A percentile compares a stretch with the other conserved stretches of the same genome.
phyloP scores from a whole-genome alignment of 1,140 invertebrate species.

The Meteorus sp. region DNA sequence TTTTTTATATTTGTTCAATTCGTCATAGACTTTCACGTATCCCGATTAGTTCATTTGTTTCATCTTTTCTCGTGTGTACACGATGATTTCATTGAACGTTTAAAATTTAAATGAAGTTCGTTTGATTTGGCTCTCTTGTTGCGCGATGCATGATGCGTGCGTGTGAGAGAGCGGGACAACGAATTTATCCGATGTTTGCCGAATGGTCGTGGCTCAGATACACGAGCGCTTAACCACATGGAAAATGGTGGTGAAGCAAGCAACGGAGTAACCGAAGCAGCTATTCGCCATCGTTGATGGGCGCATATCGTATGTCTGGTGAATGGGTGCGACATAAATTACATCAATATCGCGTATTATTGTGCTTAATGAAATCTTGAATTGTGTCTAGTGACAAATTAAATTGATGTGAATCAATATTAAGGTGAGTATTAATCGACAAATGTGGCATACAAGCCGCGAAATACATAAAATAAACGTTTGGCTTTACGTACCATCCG shows the following conservation, averaged over 20 bases:
- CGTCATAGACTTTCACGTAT: too few relatives aligned
- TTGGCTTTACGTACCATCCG: slow-evolving; percentile 36
- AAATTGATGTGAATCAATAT: slow-evolving; percentile 7
- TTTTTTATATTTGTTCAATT: too few relatives aligned
- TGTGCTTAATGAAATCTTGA: slow-evolving; percentile 35
- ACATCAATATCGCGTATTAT: slow-evolving; percentile 28
- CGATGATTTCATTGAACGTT: slow-evolving; percentile 3
- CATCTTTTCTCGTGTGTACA: too few relatives aligned
- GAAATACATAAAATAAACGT: slow-evolving; percentile 27
- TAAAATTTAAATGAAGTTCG: slow-evolving; percentile 3
- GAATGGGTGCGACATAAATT: slow-evolving; percentile 28
- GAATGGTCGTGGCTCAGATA: background rate
- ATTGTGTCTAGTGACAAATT: slow-evolving; percentile 15
- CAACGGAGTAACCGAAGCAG: slow-evolving; percentile 37
- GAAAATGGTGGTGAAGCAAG: slow-evolving; percentile 44
- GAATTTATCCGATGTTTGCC: slow-evolving; percentile 21
- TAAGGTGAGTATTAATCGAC: slow-evolving; percentile 29
- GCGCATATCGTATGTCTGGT: slow-evolving; percentile 30
- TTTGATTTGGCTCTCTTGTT: slow-evolving; percentile 18
- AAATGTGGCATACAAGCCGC: slow-evolving; percentile 14
- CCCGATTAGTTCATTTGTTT: too few relatives aligned
- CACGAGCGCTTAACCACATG: slow-evolving; percentile 36
- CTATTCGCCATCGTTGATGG: slow-evolving; percentile 49
- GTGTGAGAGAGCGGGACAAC: slow-evolving; percentile 26
- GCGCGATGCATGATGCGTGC: too few relatives aligned